A percentile compares a stretch with the other conserved stretches of the same genome.
These are phyloP conservation scores for Nyctibius bracteatus DNA, from an alignment of 2,113 vertebrate genomes.

Conservation along the genomic window DNA sequence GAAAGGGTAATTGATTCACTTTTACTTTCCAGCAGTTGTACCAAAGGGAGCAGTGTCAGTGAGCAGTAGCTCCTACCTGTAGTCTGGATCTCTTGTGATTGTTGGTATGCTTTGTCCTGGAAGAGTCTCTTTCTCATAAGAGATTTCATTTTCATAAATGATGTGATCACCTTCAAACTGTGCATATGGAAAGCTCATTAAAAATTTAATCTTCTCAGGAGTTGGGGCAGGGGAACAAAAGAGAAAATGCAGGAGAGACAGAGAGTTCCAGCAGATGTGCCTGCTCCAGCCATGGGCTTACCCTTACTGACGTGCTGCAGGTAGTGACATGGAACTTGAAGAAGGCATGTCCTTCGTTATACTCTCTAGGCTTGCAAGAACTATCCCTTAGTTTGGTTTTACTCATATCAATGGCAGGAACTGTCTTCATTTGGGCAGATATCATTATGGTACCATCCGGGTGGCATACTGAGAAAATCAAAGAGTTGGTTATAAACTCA, in stretches of 20 bases:
- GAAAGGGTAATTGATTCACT: not conserved
- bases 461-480: constrained; percentile 41
- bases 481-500: not conserved
- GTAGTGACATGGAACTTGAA: constrained; percentile 60
- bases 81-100: constrained; percentile 59
- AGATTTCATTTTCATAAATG: constrained; percentile 66
- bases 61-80: constrained; percentile 42
- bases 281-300: not conserved
- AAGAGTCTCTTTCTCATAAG: constrained; percentile 59
- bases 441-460: constrained; percentile 45
- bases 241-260: not conserved
- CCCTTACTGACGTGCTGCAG: constrained; percentile 55
- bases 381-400: constrained; percentile 59
- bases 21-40: not conserved
- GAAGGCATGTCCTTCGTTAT: constrained; percentile 40
- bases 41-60: not conserved
- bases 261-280: not conserved
- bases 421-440: constrained; percentile 48
- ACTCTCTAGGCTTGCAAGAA: constrained; percentile 48
- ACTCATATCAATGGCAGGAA: constrained; percentile 56
- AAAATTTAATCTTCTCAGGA: not conserved
- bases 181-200: not conserved
- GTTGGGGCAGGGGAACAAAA: not conserved
- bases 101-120: not conserved
- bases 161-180: constrained; percentile 61